Percentiles rank a stretch among this genome's conserved stretches.
phyloP scores from a whole-genome alignment of 2,888 invertebrate species.

The Eupithecia tripunctaria region DNA sequence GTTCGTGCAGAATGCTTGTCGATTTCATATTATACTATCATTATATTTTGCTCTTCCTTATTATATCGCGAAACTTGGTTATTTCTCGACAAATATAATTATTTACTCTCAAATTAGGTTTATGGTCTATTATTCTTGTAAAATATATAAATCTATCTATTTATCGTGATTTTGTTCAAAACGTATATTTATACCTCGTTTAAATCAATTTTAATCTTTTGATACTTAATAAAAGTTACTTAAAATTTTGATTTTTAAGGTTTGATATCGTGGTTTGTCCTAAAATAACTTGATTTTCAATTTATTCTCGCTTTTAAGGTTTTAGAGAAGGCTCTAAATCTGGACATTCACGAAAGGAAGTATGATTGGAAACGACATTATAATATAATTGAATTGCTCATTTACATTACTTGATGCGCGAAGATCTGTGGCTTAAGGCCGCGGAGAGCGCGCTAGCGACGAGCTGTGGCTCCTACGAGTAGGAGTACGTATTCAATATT shows the following conservation, averaged over 20 bases:
- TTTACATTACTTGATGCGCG: constrained; percentile 34
- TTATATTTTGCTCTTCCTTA: constrained; percentile 15
- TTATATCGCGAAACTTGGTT: constrained; percentile 16
- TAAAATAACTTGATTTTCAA: constrained; percentile 57
- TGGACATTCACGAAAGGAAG: constrained; percentile 25
- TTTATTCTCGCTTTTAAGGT: constrained; percentile 64
- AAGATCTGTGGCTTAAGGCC: constrained; percentile 11
- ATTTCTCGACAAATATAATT: constrained; percentile 7
- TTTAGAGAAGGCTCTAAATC: constrained; percentile 55
- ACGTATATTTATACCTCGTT: constrained; percentile 3
- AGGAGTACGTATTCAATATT: constrained; percentile 42
- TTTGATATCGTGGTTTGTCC: constrained; percentile 75
- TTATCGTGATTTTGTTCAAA: constrained; percentile 16
- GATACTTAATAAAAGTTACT: constrained; percentile 46
- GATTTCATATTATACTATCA: constrained; percentile 20
- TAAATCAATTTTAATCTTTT: constrained; percentile 36
- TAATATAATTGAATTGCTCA: constrained; percentile 44
- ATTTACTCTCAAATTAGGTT: constrained; percentile 3
- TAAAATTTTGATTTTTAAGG: constrained; percentile 60
- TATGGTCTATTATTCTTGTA: constrained; percentile 2
- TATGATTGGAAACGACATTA: constrained; percentile 26
- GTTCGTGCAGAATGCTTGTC: constrained; percentile 19
- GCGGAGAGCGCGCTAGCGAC: not conserved
- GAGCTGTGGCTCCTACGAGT: constrained; percentile 25
- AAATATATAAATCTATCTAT: constrained; percentile 6